Base-by-base conservation (phyloP, 2,113 vertebrate species). In the Peromyscus leucopus region DNA sequence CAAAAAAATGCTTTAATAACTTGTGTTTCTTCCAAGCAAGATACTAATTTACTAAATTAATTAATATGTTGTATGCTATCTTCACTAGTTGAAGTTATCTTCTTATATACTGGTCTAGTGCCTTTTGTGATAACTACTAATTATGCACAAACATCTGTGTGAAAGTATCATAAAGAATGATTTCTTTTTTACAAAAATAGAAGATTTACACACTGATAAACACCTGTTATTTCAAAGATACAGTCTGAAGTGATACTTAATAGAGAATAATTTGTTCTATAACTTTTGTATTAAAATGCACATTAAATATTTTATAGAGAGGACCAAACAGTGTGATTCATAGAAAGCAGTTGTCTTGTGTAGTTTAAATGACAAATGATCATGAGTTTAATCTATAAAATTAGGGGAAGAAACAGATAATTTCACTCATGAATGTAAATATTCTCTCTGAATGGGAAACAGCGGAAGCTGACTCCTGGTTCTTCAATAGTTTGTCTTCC, bases 11-110 rank as follows among this genome's bases (percentile, higher is more conserved):
- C 75, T 93, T 87, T 55, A 92, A 46, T 33, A 63, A 19, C 0
- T 76, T 63, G 4, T 93, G 5, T 28, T 96, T 92, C 63, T 90
- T 10, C 6, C 90, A 97, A 96, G 1, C 1, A 76, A 31, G 21
- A 83, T 63, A 96, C 11, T 31, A 31, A 93, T 79, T 93, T 88
- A 85, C 9, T 48, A 24, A 11, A 87, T 87, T 97, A 78, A 94
- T 93, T 97, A 78, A 94, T 93, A 91, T 94, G 92, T 31, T 42
- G 72, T 7, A 1, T 75, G 36, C 1, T 82, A 48, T n/a, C 93
- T 92, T 92, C 48, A 78, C 46, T 93, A 16, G 3, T 94, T 21
- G 31, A 8, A 57, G n/a, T 89, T 93, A 90, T 93, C 71, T 95
- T 28, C 36, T 59, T 82, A 0, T 33, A 86, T 0, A 0, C 31